phyloP scores from a whole-genome alignment of 1,140 invertebrate genomes.

The Phocides pigmalion region DNA sequence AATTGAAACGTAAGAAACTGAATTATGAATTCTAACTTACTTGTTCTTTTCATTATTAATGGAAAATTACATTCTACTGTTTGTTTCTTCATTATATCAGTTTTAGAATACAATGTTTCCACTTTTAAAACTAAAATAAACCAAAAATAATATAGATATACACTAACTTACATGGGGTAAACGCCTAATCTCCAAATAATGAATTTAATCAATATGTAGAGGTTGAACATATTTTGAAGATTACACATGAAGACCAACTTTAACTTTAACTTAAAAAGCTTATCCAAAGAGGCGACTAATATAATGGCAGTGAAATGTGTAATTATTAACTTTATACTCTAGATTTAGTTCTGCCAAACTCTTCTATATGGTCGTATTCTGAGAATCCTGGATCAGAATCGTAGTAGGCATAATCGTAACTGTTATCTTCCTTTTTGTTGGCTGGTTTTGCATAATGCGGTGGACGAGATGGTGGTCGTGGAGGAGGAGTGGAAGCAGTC shows the following conservation, averaged over 20 bases:
- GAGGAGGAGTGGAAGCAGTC: slow-evolving; percentile 52
- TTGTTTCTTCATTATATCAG: too few species aligned
- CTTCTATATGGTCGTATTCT: slow-evolving; percentile 83
- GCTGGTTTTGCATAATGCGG: slow-evolving; percentile 56
- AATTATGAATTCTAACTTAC: not conserved
- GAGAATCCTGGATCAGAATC: slow-evolving; percentile 83
- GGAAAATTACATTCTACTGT: too few species aligned
- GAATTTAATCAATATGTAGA: too few species aligned
- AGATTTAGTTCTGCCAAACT: slow-evolving; percentile 84
- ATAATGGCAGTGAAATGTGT: slow-evolving; percentile 71
- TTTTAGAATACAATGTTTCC: not conserved
- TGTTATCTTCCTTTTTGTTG: slow-evolving; percentile 84
- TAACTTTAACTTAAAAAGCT: slow-evolving; percentile 34
- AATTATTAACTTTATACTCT: slow-evolving; percentile 54
- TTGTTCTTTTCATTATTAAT: not conserved
- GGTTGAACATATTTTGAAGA: not conserved
- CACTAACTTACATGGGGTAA: slow-evolving; percentile 1
- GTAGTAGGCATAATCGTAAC: slow-evolving; percentile 89
- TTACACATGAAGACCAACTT: slow-evolving; percentile 7
- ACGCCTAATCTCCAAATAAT: not conserved
- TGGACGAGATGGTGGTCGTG: slow-evolving; percentile 47
- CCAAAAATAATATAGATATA: not conserved
- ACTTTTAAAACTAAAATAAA: not conserved
- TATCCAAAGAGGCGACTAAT: slow-evolving; percentile 62
- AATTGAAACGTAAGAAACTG: not conserved